Conservation (phyloP, 35 echinoderm and acorn worm genomes). For the Amphiura filiformis region DNA sequence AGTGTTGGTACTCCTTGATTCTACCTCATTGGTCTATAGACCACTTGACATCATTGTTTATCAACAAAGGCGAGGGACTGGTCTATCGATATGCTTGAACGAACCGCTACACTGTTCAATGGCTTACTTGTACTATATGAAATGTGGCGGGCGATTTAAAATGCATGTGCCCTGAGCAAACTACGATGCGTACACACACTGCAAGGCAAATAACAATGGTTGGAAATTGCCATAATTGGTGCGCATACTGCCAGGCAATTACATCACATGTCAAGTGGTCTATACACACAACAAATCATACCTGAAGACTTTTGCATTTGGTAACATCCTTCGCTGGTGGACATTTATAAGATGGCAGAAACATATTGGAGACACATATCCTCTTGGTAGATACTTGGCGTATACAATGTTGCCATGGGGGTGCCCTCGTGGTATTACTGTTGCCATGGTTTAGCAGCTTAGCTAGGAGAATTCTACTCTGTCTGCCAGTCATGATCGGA, state of each 20-base stretch:
- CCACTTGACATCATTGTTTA: too few species aligned
- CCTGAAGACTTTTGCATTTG: constrained; percentile 86
- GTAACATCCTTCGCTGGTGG: constrained; percentile 47
- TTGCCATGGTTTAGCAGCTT: background rate
- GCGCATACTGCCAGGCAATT: too few species aligned
- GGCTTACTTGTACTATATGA: too few species aligned
- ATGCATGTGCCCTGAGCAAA: too few species aligned
- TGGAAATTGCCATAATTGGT: background rate
- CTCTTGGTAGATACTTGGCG: background rate
- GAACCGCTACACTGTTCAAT: too few species aligned
- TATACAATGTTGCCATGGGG: background rate
- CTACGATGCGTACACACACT: too few species aligned
- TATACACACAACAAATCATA: background rate
- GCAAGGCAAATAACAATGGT: background rate
- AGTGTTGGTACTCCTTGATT: background rate
- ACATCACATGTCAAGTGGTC: background rate
- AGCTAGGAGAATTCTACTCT: background rate
- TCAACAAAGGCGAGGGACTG: too few species aligned
- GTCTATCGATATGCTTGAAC: too few species aligned
- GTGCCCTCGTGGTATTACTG: too few species aligned
- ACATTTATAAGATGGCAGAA: constrained; percentile 46
- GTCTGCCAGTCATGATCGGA: too few species aligned
- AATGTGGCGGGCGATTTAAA: too few species aligned
- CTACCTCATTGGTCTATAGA: too few species aligned
- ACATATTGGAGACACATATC: constrained; percentile 52